Base-by-base conservation (phyloP, 2,888 invertebrate species). In the Phortica magna region DNA sequence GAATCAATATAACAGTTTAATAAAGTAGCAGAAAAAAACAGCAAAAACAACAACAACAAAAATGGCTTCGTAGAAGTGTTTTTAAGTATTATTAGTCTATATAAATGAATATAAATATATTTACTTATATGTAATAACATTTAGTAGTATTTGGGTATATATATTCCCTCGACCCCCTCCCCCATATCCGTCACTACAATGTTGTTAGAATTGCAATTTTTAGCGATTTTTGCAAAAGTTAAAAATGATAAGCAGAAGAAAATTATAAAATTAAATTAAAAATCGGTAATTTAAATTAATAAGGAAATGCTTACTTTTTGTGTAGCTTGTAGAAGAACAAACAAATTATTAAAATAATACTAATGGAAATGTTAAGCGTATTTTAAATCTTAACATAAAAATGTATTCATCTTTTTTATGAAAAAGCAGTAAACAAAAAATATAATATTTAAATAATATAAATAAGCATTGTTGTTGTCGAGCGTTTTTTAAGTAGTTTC, bases 41-140 rank as follows among this genome's bases (percentile, higher is more conserved):
- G 31, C 31, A 31, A 31, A 31, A 31, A 31, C 31, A 31, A 31
- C 31, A 31, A 31, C 31, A 31, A 31, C 31, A 31, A 31, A 87
- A 84, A 87, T 82, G 88, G 85, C 88, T 86, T 86, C 87, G 89
- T 87, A 86, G 88, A 84, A 88, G 82, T 82, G 84, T 87, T 87
- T 85, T 87, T 82, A 89, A 86, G 84, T 89, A 88, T 87, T 88
- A 87, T 81, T 87, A 89, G 87, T 80, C 64, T 77, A 78, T 81
- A 84, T 78, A 73, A 59, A 59, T 19, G 19, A 59, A 43, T 75
- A 80, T 78, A 78, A 75, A 77, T 78, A 74, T 75, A 76, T 83
- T 76, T 76, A 77, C 78, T 53, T 78, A 81, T 79, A 42, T 57
- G 61, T 42, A 55, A 79, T 76, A 77, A 10, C 43, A 74, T 77